Conservation (phyloP, 2,888 invertebrate species). For the Congeria kusceri region DNA sequence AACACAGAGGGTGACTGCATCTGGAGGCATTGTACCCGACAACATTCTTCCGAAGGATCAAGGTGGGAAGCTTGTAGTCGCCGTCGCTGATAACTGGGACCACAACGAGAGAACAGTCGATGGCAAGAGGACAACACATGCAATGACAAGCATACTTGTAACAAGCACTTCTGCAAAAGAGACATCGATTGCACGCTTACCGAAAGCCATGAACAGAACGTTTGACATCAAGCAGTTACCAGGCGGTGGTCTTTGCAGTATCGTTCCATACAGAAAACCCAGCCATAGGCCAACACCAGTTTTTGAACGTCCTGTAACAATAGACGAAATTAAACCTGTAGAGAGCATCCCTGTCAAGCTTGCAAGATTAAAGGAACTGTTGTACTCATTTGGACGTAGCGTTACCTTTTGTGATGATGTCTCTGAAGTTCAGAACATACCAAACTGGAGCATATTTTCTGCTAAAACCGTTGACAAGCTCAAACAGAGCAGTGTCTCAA, state of each 20-base stretch:
- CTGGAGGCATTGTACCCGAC: conserved; percentile 6
- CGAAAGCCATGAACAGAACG: conserved; percentile 4
- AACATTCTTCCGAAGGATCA: neutral
- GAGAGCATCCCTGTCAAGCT: neutral
- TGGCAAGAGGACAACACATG: conserved; percentile 31
- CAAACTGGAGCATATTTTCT: conserved; percentile 21
- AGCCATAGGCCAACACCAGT: conserved; percentile 3
- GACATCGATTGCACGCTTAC: neutral
- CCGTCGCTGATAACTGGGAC: conserved; percentile 33
- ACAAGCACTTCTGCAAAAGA: neutral
- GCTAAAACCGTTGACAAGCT: neutral
- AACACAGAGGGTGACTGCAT: neutral
- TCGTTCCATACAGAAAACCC: conserved; percentile 26
- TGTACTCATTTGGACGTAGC: conserved; percentile 1
- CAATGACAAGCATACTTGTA: conserved; percentile 19
- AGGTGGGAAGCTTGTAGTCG: conserved; percentile 23
- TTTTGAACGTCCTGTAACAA: neutral
- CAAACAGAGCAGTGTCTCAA: neutral
- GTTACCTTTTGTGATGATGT: neutral
- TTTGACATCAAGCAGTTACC: neutral
- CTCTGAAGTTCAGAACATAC: neutral
- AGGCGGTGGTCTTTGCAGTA: conserved; percentile 18
- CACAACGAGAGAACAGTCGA: conserved; percentile 28
- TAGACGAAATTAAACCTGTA: conserved; percentile 7
- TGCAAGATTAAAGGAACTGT: conserved; percentile 1